Percentiles rank a stretch among this genome's conserved stretches.
These are phyloP conservation scores for Periophthalmodon schlosseri DNA, from an alignment of 2,113 vertebrate genomes.

Conservation along the genomic window DNA sequence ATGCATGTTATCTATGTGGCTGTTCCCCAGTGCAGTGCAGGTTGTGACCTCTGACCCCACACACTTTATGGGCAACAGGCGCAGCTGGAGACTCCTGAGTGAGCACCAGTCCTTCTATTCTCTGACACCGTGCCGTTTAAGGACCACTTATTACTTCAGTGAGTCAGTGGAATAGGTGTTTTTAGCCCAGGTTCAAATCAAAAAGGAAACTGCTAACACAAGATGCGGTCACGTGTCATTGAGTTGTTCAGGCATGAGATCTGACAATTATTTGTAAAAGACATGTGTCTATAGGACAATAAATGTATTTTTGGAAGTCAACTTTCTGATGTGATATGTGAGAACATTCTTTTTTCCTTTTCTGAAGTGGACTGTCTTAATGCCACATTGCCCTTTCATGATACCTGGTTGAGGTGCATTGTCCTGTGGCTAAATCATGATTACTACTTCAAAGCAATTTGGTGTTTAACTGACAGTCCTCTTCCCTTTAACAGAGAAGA, in stretches of 20 bases:
- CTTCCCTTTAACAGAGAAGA: slow-evolving; percentile 1
- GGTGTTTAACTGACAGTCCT: slow-evolving; percentile 25
- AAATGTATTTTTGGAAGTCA: not conserved
- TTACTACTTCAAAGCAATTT: slow-evolving; percentile 20
- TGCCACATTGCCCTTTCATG: not conserved
- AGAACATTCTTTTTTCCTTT: not conserved
- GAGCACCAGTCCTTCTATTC: slow-evolving; percentile 33
- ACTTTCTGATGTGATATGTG: not conserved
- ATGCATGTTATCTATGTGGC: slow-evolving; percentile 34
- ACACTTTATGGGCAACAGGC: slow-evolving; percentile 56
- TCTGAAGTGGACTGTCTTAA: too few relatives aligned
- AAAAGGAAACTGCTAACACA: not conserved
- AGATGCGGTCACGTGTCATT: not conserved
- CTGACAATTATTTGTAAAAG: too few relatives aligned
- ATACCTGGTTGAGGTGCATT: slow-evolving; percentile 5
- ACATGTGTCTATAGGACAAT: not conserved
- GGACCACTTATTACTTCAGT: not conserved
- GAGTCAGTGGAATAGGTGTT: slow-evolving; percentile 5
- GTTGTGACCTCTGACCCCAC: slow-evolving; percentile 49
- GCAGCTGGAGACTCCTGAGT: slow-evolving; percentile 60
- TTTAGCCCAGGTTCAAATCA: slow-evolving; percentile 13
- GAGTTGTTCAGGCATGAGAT: too few relatives aligned
- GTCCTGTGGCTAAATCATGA: slow-evolving; percentile 26
- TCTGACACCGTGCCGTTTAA: not conserved
- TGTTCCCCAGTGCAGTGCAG: slow-evolving; percentile 30